Evolutionary conservation across 2,113 vertebrate species (phyloP).

Genomic region (Laticauda colubrina): DNA sequence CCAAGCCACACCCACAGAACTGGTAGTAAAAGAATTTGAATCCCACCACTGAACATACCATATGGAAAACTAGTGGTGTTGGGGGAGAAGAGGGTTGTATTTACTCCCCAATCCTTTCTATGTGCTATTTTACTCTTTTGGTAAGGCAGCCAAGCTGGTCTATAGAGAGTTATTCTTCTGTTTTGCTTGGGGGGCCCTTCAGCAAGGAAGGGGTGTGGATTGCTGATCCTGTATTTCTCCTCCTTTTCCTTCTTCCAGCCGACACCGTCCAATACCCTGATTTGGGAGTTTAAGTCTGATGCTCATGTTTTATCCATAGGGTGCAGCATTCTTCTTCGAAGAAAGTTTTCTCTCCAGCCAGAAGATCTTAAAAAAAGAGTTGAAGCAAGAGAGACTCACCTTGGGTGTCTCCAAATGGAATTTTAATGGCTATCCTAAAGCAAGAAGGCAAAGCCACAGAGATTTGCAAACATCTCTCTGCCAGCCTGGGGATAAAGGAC

Average conservation of each 20-base stretch:
- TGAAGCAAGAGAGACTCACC: conserved; percentile 26
- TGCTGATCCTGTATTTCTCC: conserved; percentile 35
- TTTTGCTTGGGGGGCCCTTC: conserved; percentile 68
- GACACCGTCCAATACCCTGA: conserved; percentile 32
- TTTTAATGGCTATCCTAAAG: conserved; percentile 47
- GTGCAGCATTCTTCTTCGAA: conserved; percentile 24
- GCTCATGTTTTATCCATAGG: conserved; percentile 53
- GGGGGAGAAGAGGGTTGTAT: neutral
- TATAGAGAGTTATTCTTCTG: conserved; percentile 62
- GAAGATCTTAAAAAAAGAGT: conserved; percentile 25
- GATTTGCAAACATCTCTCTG: neutral
- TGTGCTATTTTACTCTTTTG: conserved; percentile 65
- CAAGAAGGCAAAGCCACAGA: neutral
- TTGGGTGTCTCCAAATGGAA: neutral
- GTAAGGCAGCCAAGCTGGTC: conserved; percentile 60
- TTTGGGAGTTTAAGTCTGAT: neutral
- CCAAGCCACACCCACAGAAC: too few species aligned
- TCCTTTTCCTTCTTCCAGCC: conserved; percentile 58
- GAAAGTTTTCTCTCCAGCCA: conserved; percentile 43
- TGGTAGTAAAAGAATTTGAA: too few species aligned
- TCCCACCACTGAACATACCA: too few species aligned
- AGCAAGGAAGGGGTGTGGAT: conserved; percentile 65
- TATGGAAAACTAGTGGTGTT: neutral
- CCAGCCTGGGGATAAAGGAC: neutral
- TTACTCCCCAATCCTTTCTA: conserved; percentile 28